These are phyloP conservation scores for Neotoxoptera formosana DNA, from an alignment of 1,140 invertebrate species.

Conservation along the genomic window DNA sequence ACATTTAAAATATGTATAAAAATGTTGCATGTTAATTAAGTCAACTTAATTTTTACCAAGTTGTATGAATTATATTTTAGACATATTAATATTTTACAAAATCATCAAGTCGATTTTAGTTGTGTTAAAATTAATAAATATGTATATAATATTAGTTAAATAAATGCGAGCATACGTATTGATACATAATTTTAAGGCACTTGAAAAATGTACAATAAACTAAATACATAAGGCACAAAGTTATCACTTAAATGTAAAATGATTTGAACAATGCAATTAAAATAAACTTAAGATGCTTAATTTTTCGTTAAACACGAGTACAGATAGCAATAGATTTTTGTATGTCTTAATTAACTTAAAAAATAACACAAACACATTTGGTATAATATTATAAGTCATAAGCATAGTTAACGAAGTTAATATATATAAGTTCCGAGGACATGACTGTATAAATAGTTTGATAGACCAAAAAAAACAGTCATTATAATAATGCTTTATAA, in stretches of 20 bases:
- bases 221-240: conserved; percentile 27
- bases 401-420: conserved; percentile 28
- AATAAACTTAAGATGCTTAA: conserved; percentile 19
- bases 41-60: background rate
- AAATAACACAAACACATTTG: conserved; percentile 40
- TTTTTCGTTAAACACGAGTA: background rate
- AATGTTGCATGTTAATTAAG: background rate
- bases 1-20: background rate
- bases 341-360: conserved; percentile 30
- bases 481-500: background rate
- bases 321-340: background rate
- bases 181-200: conserved; percentile 32
- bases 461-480: background rate
- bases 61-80: conserved; percentile 4
- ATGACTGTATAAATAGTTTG: background rate
- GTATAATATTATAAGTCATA: conserved; percentile 12
- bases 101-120: conserved; percentile 57
- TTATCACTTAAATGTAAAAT: conserved; percentile 30
- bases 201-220: conserved; percentile 40
- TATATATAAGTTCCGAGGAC: background rate
- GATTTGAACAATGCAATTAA: conserved; percentile 26
- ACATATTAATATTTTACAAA: conserved; percentile 18
- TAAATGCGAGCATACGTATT: conserved; percentile 43
- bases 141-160: conserved; percentile 63
- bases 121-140: conserved; percentile 64